phyloP scores from a whole-genome alignment of 2,113 vertebrate genomes.

The Mesitornis unicolor region DNA sequence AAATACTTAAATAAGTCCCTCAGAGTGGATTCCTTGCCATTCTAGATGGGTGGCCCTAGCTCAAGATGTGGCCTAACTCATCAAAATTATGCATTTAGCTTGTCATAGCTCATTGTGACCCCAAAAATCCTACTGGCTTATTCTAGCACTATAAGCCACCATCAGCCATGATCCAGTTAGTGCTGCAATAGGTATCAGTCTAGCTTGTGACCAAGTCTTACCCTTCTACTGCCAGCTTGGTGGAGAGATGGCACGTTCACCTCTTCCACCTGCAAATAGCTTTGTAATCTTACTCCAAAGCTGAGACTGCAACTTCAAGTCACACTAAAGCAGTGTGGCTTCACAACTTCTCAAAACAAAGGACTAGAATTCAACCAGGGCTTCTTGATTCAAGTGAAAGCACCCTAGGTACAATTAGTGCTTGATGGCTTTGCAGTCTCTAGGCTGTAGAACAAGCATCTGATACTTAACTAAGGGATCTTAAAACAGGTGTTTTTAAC shows the following conservation, averaged over 20 bases:
- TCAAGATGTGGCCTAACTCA: background rate
- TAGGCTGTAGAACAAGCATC: background rate
- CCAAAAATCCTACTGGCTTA: fast-evolving
- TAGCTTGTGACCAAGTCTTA: background rate
- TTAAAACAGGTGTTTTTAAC: background rate
- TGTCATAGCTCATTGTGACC: background rate
- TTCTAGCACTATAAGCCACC: background rate
- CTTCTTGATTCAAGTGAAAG: background rate
- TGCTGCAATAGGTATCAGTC: background rate
- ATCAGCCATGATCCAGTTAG: fast-evolving
- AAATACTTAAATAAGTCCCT: background rate
- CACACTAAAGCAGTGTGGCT: background rate
- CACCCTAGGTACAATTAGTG: background rate
- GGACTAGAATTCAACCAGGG: background rate
- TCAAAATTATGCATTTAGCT: background rate
- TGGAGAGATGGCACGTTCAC: background rate
- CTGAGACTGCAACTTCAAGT: background rate
- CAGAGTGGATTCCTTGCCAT: background rate
- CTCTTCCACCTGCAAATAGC: background rate
- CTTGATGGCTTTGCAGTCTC: background rate
- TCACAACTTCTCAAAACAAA: background rate
- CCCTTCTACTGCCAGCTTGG: background rate
- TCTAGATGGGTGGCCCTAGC: background rate
- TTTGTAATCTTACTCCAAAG: background rate
- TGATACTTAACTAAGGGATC: background rate